Base-by-base conservation (phyloP, 2,797 vertebrate genomes). In the Uromys caudimaculatus region DNA sequence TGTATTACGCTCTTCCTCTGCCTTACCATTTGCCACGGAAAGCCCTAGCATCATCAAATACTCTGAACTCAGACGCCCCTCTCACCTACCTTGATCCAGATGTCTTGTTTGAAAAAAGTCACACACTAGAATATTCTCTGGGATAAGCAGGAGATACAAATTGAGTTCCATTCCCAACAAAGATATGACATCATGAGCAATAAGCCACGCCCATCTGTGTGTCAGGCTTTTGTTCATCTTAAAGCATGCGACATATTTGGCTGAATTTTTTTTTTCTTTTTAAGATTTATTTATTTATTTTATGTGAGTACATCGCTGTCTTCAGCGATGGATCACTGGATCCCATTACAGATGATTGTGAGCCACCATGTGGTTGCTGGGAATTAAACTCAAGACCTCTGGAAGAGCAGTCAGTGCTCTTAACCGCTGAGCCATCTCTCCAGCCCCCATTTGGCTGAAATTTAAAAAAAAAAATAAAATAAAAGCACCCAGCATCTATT, bases 41-140 rank as follows among this genome's bases (percentile, higher is more conserved):
- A 84, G 58, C 75, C 84, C 44, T 91, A 76, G 17, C 41, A 50
- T 50, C 79, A 82, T 9, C 17, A 62, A 71, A 60, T 38, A 29
- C 54, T 89, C 77, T 75, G n/a, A 35, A 23, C 35, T 24, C 73
- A 41, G 12, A 13, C 44, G 41, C 81, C 92, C 47, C 47, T 44
- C 54, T 64, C 62, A 54, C 54, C 91, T 82, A 44, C 62, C 60
- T 78, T 90, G 77, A 60, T 75, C 47, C 47, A 38, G 9, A 8
- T 0, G 10, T 19, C 32, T 95, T 75, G 54, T 86, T 69, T 93
- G 79, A 41, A 73, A 93, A 97, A 89, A 44, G n/a, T 44, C 23
- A 21, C 11, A 4, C 24, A 41, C 41, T 78, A 90, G 54, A 73
- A 27, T 41, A 44, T 78, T 89, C 62, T 89, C 73, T 69, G 14